phyloP scores from a whole-genome alignment of 2,113 vertebrate species.

The Callaeas wilsoni region DNA sequence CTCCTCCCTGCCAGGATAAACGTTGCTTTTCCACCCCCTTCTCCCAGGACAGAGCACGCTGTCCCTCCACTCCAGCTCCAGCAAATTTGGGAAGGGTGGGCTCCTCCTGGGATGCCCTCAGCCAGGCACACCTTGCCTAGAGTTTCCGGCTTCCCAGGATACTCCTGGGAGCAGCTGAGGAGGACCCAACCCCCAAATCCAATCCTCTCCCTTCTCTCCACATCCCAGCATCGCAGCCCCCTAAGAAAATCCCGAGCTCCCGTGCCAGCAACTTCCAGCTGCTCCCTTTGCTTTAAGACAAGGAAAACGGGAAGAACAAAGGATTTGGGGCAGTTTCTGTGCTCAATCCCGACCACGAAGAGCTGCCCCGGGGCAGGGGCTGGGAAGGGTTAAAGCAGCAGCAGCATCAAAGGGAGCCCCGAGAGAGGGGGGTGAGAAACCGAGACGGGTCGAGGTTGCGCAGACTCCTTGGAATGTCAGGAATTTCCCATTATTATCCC shows the following conservation, averaged over 20 bases:
- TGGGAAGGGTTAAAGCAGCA: conserved; percentile 33
- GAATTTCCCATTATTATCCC: conserved; percentile 64
- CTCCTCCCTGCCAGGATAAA: conserved; percentile 51
- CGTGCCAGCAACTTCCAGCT: neutral
- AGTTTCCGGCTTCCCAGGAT: fast-evolving
- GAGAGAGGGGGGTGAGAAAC: conserved; percentile 5
- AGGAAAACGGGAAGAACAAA: neutral
- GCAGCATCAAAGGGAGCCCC: conserved; percentile 25
- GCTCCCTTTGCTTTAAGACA: fast-evolving
- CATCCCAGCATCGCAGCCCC: neutral
- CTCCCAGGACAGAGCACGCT: neutral
- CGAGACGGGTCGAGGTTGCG: neutral
- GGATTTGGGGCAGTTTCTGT: fast-evolving
- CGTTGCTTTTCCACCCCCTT: conserved; percentile 35
- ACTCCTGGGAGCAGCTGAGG: neutral
- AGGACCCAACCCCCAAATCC: neutral
- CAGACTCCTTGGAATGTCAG: conserved; percentile 58
- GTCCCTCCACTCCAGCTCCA: neutral
- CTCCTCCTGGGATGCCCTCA: neutral
- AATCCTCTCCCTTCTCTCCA: too few species aligned
- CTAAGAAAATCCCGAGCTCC: neutral
- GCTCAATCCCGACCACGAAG: fast-evolving
- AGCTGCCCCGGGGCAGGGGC: too few species aligned
- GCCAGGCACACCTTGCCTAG: neutral
- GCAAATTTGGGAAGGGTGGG: neutral